Percentiles rank a stretch among this genome's conserved stretches.
Evolutionary conservation across 1,140 invertebrate species (phyloP).

Genomic region (Drosophila sulfurigaster): DNA sequence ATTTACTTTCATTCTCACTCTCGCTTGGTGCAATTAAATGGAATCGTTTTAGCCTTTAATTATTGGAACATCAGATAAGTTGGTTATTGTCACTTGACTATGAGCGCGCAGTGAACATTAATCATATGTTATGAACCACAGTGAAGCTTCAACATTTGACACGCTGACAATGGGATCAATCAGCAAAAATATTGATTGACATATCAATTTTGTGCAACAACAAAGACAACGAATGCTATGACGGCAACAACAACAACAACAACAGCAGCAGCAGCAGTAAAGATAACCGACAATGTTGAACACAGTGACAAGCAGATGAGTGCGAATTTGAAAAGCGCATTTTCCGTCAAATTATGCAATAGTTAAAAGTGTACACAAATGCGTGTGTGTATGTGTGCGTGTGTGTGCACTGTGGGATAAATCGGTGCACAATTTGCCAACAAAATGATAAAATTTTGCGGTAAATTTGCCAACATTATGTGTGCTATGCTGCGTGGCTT

Average conservation of each 20-base stretch:
- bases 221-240: slow-evolving; percentile 1
- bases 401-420: slow-evolving; percentile 7
- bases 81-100: slow-evolving; percentile 3
- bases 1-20: background rate
- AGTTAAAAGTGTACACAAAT: slow-evolving; percentile 11
- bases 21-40: background rate
- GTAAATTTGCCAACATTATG: slow-evolving; percentile 25
- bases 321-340: slow-evolving; percentile 63
- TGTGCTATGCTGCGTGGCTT: background rate
- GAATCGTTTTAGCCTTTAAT: slow-evolving; percentile 4
- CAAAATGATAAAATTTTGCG: slow-evolving; percentile 33
- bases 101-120: slow-evolving; percentile 30
- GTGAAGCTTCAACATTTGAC: slow-evolving; percentile 56
- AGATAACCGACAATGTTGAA: background rate
- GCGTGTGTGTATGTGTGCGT: background rate
- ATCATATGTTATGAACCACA: slow-evolving; percentile 35
- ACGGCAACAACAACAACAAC: slow-evolving; percentile 12
- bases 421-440: slow-evolving; percentile 53
- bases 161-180: slow-evolving; percentile 62
- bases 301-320: slow-evolving; percentile 30
- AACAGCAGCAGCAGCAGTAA: background rate
- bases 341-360: slow-evolving; percentile 30
- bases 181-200: slow-evolving; percentile 73
- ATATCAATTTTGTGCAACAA: slow-evolving; percentile 53
- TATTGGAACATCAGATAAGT: slow-evolving; percentile 27